phyloP scores from a whole-genome alignment of 2,797 vertebrate species.

The Enteromius afrohamiltoni region DNA sequence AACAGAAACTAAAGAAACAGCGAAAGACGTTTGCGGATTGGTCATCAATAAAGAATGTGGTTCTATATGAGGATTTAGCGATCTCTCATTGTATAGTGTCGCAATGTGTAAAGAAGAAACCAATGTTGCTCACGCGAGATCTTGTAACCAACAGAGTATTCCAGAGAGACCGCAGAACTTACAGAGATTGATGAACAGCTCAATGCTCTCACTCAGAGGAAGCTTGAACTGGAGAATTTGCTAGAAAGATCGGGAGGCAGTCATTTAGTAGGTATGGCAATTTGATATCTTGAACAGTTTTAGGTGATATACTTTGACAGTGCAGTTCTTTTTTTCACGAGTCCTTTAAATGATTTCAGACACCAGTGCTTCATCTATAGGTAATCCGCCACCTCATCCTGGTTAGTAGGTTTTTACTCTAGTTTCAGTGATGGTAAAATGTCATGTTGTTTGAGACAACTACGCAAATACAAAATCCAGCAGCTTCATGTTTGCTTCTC shows the following conservation, averaged over 20 bases:
- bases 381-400: slow-evolving; percentile 27
- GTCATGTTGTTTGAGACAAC: not conserved
- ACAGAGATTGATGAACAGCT: slow-evolving; percentile 62
- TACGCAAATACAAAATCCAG: not conserved
- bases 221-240: slow-evolving; percentile 56
- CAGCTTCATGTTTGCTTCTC: slow-evolving; percentile 5
- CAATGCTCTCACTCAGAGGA: slow-evolving; percentile 55
- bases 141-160: slow-evolving; percentile 45
- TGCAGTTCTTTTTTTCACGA: not conserved
- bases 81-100: not conserved
- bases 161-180: slow-evolving; percentile 45
- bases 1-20: not conserved
- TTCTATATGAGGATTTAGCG: not conserved
- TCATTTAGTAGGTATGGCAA: not conserved
- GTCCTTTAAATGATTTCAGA: not conserved
- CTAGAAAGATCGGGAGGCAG: slow-evolving; percentile 5
- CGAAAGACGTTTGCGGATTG: not conserved
- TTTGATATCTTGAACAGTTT: not conserved
- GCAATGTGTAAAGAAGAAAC: not conserved
- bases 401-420: slow-evolving; percentile 29
- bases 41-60: not conserved
- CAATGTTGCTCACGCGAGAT: not conserved
- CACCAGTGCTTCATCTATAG: slow-evolving; percentile 2
- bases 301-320: not conserved
- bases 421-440: not conserved